Percentiles rank a stretch among this genome's conserved stretches.
These are phyloP conservation scores for Blera fallax DNA, from an alignment of 2,888 invertebrate genomes.

Conservation along the genomic window DNA sequence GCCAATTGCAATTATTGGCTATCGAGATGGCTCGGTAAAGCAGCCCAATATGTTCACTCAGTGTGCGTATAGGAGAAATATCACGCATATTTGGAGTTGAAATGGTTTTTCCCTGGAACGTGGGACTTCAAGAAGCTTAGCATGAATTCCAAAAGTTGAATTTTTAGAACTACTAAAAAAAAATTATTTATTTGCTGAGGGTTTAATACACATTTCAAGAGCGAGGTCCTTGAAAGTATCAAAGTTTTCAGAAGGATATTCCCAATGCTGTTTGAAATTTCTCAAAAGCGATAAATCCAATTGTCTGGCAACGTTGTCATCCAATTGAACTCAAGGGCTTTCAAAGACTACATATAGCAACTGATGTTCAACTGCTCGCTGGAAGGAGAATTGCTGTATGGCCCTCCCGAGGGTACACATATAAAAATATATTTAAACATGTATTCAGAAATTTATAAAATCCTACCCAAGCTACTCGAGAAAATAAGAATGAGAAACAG, in stretches of 20 bases:
- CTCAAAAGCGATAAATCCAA: not conserved
- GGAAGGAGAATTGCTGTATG: too few relatives aligned
- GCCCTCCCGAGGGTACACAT: too few relatives aligned
- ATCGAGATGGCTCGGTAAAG: not conserved
- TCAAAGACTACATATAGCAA: too few relatives aligned
- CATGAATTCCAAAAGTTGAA: not conserved
- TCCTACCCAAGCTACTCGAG: too few relatives aligned
- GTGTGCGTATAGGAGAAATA: not conserved
- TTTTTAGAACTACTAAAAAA: too few relatives aligned
- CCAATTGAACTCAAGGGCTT: not conserved
- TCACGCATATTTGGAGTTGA: too few relatives aligned
- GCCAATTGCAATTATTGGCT: conserved; percentile 51
- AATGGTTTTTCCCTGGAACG: too few relatives aligned
- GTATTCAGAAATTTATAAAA: too few relatives aligned
- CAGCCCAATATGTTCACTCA: conserved; percentile 20
- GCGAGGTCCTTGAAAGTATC: not conserved
- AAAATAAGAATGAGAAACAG: too few relatives aligned
- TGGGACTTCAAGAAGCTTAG: not conserved
- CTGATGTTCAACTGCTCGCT: too few relatives aligned
- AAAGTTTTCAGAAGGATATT: not conserved
- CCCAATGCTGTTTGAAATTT: not conserved
- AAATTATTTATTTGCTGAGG: too few relatives aligned
- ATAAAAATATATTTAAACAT: too few relatives aligned
- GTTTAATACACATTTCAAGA: not conserved
- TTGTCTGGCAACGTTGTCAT: not conserved